These are phyloP conservation scores for Paramormyrops hopkinsi DNA, from an alignment of 2,797 vertebrate genomes.

Conservation along the genomic window DNA sequence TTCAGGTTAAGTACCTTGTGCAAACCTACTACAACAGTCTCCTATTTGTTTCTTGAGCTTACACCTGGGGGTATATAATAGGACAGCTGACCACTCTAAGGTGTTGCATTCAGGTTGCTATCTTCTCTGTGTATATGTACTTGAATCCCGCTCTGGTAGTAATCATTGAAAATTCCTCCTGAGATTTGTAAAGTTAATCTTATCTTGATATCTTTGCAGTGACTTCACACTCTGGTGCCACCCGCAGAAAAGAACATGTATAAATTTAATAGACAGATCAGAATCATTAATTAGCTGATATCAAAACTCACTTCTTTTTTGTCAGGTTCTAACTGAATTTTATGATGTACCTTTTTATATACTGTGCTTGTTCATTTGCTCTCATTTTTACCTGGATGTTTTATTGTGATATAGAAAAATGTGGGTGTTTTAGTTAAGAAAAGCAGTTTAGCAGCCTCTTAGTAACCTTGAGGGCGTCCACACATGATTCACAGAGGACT, in stretches of 20 bases:
- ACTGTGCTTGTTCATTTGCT: background rate
- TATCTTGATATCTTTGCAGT: background rate
- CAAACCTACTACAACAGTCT: background rate
- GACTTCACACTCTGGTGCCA: background rate
- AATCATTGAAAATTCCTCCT: background rate
- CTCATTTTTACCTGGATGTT: background rate
- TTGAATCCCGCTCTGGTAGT: background rate
- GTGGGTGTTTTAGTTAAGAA: background rate
- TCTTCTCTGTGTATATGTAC: background rate
- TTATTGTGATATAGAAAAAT: background rate
- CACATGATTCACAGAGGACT: background rate
- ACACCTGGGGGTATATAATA: background rate
- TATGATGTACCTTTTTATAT: background rate
- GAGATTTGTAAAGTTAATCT: background rate
- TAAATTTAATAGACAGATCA: background rate
- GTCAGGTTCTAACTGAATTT: background rate
- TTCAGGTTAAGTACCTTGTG: background rate
- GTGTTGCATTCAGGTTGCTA: background rate
- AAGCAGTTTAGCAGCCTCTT: background rate
- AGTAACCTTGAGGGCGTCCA: background rate
- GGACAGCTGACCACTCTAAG: background rate
- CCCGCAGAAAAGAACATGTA: background rate
- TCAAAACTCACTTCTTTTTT: background rate
- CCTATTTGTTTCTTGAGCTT: background rate
- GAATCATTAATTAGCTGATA: background rate